phyloP scores from a whole-genome alignment of 2,797 vertebrate genomes.

The Margarornis squamiger region DNA sequence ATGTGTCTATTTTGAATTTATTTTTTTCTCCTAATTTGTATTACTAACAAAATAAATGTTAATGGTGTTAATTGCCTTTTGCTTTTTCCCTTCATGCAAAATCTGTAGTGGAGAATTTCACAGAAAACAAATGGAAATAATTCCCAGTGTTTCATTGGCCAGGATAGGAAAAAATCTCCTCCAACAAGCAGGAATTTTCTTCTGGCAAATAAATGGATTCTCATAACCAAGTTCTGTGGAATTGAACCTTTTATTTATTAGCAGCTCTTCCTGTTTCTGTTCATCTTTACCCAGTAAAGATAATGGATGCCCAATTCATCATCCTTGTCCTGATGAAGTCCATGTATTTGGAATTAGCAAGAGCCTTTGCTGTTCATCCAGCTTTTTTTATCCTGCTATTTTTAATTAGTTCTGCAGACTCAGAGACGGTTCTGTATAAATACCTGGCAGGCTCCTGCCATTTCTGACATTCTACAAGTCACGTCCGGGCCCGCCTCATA shows the following conservation, averaged over 20 bases:
- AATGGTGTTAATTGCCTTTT: not conserved
- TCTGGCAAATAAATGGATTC: slow-evolving; percentile 24
- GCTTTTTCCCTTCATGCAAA: not conserved
- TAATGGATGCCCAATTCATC: slow-evolving; percentile 45
- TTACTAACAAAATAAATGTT: not conserved
- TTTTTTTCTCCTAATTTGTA: not conserved
- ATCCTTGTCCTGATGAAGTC: slow-evolving; percentile 10
- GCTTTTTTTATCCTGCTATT: slow-evolving; percentile 23
- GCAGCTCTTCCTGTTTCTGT: slow-evolving; percentile 56
- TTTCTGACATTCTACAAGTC: slow-evolving; percentile 27
- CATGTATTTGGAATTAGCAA: slow-evolving; percentile 28
- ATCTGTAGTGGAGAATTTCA: not conserved
- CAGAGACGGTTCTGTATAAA: not conserved
- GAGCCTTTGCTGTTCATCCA: slow-evolving; percentile 40
- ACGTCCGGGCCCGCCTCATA: not conserved
- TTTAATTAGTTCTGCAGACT: slow-evolving; percentile 52
- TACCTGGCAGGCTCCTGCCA: slow-evolving; percentile 52
- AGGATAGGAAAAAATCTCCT: slow-evolving; percentile 6
- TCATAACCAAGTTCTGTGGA: slow-evolving; percentile 40
- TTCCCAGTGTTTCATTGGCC: slow-evolving; percentile 30
- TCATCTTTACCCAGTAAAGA: slow-evolving; percentile 9
- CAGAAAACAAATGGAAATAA: slow-evolving; percentile 52
- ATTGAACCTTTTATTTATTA: slow-evolving; percentile 62
- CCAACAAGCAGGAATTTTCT: slow-evolving; percentile 58
- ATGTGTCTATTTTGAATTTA: not conserved